These are phyloP conservation scores for Porites cylindrica DNA, from an alignment of 92 coral and sea anemone genomes.

Conservation along the genomic window DNA sequence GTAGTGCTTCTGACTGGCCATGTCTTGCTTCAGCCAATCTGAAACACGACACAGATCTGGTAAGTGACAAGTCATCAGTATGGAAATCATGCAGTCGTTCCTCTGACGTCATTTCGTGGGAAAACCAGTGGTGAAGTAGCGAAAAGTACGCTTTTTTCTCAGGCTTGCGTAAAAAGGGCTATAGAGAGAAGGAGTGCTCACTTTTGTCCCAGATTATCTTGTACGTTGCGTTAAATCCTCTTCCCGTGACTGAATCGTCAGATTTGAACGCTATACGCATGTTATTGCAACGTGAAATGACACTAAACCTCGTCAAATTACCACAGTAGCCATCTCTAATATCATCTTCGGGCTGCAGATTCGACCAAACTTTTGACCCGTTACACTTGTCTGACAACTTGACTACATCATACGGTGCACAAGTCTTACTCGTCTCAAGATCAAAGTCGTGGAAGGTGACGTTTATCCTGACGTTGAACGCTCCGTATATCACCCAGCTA, in stretches of 20 bases:
- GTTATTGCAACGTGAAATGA: constrained; percentile 80
- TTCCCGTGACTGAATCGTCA: constrained; percentile 81
- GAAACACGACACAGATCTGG: too few species aligned
- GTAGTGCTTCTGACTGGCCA: too few species aligned
- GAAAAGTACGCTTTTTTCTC: too few species aligned
- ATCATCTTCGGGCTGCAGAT: constrained; percentile 23
- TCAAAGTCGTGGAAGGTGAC: constrained; percentile 83
- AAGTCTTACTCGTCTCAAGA: constrained; percentile 85
- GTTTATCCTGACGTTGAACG: constrained; percentile 54
- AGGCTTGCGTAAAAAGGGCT: too few species aligned
- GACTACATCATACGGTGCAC: constrained; percentile 80
- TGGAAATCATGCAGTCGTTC: too few species aligned
- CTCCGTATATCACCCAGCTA: constrained; percentile 69
- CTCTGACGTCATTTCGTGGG: too few species aligned
- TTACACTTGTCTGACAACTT: constrained; percentile 74
- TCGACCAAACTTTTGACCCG: constrained; percentile 60
- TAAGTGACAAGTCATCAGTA: too few species aligned
- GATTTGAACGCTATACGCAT: constrained; percentile 72
- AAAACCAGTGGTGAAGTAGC: too few species aligned
- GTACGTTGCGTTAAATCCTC: constrained; percentile 87
- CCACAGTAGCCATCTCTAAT: constrained; percentile 76
- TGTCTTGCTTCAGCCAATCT: too few species aligned
- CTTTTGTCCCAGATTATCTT: constrained; percentile 62
- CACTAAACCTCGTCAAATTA: constrained; percentile 60
- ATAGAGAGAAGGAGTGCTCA: constrained; percentile 28